Conservation (phyloP, 2,888 invertebrate genomes). For the Platynereis dumerilii region DNA sequence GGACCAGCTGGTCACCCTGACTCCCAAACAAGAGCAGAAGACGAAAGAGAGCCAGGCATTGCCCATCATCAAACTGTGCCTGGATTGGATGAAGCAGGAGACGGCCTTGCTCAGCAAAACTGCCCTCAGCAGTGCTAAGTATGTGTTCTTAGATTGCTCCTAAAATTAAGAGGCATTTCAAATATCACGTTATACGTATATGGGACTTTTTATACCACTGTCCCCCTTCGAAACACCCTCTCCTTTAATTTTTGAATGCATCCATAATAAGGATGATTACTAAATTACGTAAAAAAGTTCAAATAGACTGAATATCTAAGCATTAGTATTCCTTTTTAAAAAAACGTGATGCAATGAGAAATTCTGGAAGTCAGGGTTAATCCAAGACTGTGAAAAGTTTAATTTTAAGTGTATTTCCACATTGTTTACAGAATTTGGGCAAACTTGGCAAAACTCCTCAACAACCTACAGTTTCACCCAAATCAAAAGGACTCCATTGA, state of each 20-base stretch:
- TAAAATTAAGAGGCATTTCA: too few relatives aligned
- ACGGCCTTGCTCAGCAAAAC: slow-evolving; percentile 43
- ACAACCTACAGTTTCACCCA: slow-evolving; percentile 68
- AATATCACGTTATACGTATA: too few relatives aligned
- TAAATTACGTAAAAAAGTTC: too few relatives aligned
- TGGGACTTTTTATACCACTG: too few relatives aligned
- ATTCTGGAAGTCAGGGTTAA: too few relatives aligned
- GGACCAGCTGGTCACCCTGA: slow-evolving; percentile 57
- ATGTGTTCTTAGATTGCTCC: slow-evolving; percentile 35
- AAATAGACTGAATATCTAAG: too few relatives aligned
- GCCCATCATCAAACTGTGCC: slow-evolving; percentile 77
- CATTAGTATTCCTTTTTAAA: too few relatives aligned
- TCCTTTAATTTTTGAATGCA: too few relatives aligned
- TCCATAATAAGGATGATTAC: too few relatives aligned
- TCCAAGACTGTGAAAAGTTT: too few relatives aligned
- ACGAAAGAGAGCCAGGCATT: slow-evolving; percentile 73
- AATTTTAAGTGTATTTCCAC: background rate
- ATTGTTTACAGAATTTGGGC: slow-evolving; percentile 72
- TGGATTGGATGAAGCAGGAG: slow-evolving; percentile 72
- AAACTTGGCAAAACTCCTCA: slow-evolving; percentile 78
- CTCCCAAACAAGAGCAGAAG: slow-evolving; percentile 69
- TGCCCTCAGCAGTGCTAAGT: slow-evolving; percentile 51
- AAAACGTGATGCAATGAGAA: too few relatives aligned
- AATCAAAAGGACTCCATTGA: slow-evolving; percentile 46
- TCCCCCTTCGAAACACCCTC: too few relatives aligned